Percentiles rank a stretch among this genome's conserved stretches.
Conservation (phyloP, 1,140 invertebrate genomes). For the Caenorhabditis tropicalis region DNA sequence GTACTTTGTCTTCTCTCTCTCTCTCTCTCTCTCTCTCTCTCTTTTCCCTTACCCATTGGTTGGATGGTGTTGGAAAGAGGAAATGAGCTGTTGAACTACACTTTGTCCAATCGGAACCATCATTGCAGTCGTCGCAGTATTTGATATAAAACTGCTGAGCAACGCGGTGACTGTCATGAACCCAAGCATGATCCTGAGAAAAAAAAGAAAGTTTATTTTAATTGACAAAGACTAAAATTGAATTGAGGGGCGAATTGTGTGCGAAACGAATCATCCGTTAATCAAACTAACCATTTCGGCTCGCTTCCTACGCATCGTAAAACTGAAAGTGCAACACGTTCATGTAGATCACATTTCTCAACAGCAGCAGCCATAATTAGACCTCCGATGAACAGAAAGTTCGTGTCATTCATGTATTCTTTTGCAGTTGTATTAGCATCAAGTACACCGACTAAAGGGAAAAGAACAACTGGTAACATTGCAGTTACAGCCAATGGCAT, state of each 20-base stretch:
- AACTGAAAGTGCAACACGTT: conserved; percentile 82
- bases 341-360: conserved; percentile 84
- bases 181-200: conserved; percentile 64
- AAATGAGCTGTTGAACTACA: conserved; percentile 65
- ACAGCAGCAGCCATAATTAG: conserved; percentile 84
- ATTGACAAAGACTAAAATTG: neutral
- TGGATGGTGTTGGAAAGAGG: conserved; percentile 48
- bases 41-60: conserved; percentile 24
- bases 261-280: neutral
- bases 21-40: no score
- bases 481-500: conserved; percentile 74
- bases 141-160: conserved; percentile 74
- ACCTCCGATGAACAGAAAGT: conserved; percentile 80
- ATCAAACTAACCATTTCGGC: conserved; percentile 72
- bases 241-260: conserved; percentile 9
- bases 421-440: conserved; percentile 58
- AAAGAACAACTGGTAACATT: conserved; percentile 73
- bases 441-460: conserved; percentile 72
- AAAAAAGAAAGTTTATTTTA: conserved; percentile 4
- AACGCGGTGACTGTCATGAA: conserved; percentile 63
- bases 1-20: no score
- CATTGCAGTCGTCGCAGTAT: conserved; percentile 74
- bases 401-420: conserved; percentile 57
- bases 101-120: conserved; percentile 74
- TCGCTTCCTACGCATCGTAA: conserved; percentile 80